These are phyloP conservation scores for Tipula lateralis DNA, from an alignment of 2,888 invertebrate genomes.

Conservation along the genomic window DNA sequence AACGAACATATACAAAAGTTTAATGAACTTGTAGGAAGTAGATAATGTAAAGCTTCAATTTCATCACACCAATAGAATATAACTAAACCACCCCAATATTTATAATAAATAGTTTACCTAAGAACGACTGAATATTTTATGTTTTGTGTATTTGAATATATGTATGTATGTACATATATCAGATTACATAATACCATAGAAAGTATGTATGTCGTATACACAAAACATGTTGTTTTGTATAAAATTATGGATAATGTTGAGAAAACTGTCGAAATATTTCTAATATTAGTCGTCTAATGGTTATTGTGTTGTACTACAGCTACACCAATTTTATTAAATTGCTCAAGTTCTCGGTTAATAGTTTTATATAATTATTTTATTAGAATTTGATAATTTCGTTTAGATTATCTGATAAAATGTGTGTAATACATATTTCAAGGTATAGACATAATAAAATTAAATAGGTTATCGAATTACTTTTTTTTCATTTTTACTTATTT, in stretches of 20 bases:
- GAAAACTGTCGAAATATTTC: not conserved
- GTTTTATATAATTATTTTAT: not conserved
- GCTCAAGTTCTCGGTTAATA: not conserved
- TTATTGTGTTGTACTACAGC: not conserved
- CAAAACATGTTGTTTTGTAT: not conserved
- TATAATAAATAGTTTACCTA: not conserved
- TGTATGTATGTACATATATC: not conserved
- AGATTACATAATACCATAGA: constrained; percentile 9
- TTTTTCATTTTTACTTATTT: not conserved
- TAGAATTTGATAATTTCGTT: not conserved
- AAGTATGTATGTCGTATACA: not conserved
- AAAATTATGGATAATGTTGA: not conserved
- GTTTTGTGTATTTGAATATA: not conserved
- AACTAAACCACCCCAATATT: not conserved
- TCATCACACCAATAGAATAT: not conserved
- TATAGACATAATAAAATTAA: not conserved
- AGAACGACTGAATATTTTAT: not conserved
- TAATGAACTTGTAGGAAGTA: not conserved
- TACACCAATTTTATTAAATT: not conserved
- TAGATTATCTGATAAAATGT: not conserved
- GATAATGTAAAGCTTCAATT: not conserved
- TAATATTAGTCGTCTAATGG: not conserved
- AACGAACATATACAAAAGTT: not conserved
- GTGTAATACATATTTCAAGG: not conserved
- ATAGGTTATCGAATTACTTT: not conserved